Evolutionary conservation across 2,888 invertebrate genomes (phyloP), one percentile per base, ranked within the genome.

Genomic region (Caenorhabditis angaria): DNA sequence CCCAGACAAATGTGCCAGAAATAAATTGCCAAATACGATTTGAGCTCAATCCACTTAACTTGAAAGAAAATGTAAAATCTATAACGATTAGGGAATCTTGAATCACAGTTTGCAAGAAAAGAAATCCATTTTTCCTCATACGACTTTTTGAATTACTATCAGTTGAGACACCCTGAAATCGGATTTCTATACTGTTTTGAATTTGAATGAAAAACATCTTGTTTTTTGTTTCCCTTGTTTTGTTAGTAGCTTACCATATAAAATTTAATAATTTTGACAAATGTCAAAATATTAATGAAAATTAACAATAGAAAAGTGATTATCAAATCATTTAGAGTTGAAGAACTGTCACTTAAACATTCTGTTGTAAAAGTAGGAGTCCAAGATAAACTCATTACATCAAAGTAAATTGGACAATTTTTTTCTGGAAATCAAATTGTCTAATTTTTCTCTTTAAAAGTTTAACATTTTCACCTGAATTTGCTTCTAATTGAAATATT

Each of bases 81-180:
- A 65, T 60, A 14, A 65, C 22, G 20, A 60, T 55, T 12, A 65
- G 54, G n/a, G 48, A 47, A 41, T 66, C 66, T 56, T 66, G 66
- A 14, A 66, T 48, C 10, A 66, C 29, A 41, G 66, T 66, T 61
- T 66, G 66, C 25, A 66, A 66, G 41, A 66, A 66, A n/a, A 66
- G 51, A 14, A 28, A 22, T n/a, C 50, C 57, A 28, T 66, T 66
- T 35, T 51, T 48, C 20, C 51, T 48, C 29, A 61, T 56, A 25
- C 27, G 41, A 1, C 18, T 12, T 27, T 35, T 61, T 12, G 66
- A 66, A 12, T n/a, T 61, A 12, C 18, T 20, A 32, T 66, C 61
- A 0, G 22, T 32, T 28, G 54, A n/a, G 50, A 56, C 27, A 56
- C 61, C 12, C 50, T 51, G 12, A 47, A 10, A 18, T 59, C 22